Evolutionary conservation across 2,797 vertebrate genomes (phyloP).

Genomic region (Centroberyx gerrardi): DNA sequence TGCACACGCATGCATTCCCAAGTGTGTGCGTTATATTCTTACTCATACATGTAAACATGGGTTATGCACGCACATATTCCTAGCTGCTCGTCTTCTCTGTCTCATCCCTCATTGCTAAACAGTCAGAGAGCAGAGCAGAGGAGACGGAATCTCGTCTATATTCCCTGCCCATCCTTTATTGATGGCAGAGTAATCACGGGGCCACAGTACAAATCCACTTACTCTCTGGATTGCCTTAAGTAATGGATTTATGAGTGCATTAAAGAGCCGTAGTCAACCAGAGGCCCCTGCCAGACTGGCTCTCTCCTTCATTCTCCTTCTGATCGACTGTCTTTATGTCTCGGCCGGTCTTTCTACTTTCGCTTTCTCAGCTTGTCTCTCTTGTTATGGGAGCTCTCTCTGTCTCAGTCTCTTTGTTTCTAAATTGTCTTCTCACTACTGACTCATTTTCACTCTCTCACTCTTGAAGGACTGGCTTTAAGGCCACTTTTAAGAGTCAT

Average conservation of each 20-base stretch:
- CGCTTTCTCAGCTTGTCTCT: constrained; percentile 50
- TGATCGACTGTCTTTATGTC: constrained; percentile 72
- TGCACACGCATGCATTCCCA: constrained; percentile 22
- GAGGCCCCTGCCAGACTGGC: constrained; percentile 83
- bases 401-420: constrained; percentile 35
- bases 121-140: constrained; percentile 58
- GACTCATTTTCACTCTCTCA: constrained; percentile 67
- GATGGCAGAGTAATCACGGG: constrained; percentile 88
- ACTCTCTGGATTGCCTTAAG: constrained; percentile 85
- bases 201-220: constrained; percentile 87
- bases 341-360: constrained; percentile 55
- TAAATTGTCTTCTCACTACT: constrained; percentile 59
- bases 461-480: constrained; percentile 29
- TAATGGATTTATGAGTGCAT: constrained; percentile 90
- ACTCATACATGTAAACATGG: constrained; percentile 9
- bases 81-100: constrained; percentile 48
- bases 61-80: constrained; percentile 38
- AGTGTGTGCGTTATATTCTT: constrained; percentile 2
- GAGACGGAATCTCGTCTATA: constrained; percentile 78
- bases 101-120: constrained; percentile 69
- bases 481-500: constrained; percentile 43
- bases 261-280: constrained; percentile 83
- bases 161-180: constrained; percentile 87
- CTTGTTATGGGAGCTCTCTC: constrained; percentile 56
- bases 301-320: constrained; percentile 69